These are phyloP conservation scores for Hymenochirus boettgeri DNA, from an alignment of 2,113 vertebrate genomes.

Conservation along the genomic window DNA sequence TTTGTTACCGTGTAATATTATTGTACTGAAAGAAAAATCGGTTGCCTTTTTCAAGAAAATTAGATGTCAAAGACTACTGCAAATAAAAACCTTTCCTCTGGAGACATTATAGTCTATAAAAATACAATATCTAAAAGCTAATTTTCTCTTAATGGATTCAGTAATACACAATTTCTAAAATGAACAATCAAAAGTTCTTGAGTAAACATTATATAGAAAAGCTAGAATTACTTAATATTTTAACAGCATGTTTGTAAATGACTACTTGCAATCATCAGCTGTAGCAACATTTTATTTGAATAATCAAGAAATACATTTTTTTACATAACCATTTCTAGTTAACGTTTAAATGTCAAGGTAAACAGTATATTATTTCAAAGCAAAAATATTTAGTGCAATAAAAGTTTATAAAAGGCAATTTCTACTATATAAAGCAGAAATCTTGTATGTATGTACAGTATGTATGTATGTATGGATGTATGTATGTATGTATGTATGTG, in stretches of 20 bases:
- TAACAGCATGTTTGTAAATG: constrained; percentile 8
- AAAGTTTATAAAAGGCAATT: no score
- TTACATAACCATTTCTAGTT: not conserved
- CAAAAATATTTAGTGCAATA: no score
- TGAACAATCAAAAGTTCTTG: constrained; percentile 26
- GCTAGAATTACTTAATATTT: constrained; percentile 23
- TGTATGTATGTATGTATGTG: no score
- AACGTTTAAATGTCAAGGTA: no score
- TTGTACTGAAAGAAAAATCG: constrained; percentile 33
- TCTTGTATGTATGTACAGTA: no score
- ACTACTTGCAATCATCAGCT: constrained; percentile 19
- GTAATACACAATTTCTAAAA: constrained; percentile 33
- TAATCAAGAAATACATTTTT: constrained; percentile 4
- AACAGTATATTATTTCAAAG: no score
- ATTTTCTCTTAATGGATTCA: constrained; percentile 41
- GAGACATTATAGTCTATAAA: constrained; percentile 40
- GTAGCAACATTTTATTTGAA: constrained; percentile 9
- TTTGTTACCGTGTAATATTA: constrained; percentile 36
- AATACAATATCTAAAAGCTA: constrained; percentile 41
- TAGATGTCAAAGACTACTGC: constrained; percentile 37
- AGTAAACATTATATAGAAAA: constrained; percentile 22
- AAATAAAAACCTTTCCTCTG: constrained; percentile 37
- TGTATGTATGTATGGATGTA: no score
- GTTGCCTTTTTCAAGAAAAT: constrained; percentile 30
- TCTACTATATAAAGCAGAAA: no score